Conservation (phyloP, 2,888 invertebrate species). For the Epinotia bilunana region DNA sequence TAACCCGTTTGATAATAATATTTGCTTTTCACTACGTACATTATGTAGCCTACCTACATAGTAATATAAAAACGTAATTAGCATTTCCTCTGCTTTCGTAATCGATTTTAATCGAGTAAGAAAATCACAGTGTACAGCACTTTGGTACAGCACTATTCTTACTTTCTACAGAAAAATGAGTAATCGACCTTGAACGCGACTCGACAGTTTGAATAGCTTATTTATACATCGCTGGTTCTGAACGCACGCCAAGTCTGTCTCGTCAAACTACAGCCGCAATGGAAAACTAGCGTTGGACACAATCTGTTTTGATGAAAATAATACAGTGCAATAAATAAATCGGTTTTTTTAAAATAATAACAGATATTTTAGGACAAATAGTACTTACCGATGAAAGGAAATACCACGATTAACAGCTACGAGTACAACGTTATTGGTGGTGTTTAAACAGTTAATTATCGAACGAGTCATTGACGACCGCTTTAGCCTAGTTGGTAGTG, state of each 20-base stretch:
- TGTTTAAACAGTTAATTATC: slow-evolving; percentile 15
- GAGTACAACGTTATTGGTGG: not conserved
- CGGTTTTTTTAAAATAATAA: slow-evolving; percentile 1
- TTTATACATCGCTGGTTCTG: slow-evolving; percentile 8
- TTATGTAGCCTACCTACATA: too few relatives aligned
- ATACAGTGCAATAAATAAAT: not conserved
- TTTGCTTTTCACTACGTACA: too few relatives aligned
- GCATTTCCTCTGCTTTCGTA: too few relatives aligned
- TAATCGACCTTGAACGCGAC: not conserved
- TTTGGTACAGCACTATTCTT: slow-evolving; percentile 26
- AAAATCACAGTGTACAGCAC: slow-evolving; percentile 26
- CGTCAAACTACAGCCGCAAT: not conserved
- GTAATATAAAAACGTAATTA: too few relatives aligned
- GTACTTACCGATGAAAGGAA: slow-evolving; percentile 21
- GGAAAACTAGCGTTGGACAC: slow-evolving; percentile 15
- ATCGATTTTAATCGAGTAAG: not conserved
- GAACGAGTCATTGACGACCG: too few relatives aligned
- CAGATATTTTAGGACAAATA: not conserved
- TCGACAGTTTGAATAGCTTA: slow-evolving; percentile 13
- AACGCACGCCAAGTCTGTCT: not conserved
- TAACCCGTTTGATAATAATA: too few relatives aligned
- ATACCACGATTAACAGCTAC: slow-evolving; percentile 7
- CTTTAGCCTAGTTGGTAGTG: too few relatives aligned
- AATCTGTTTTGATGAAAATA: not conserved
- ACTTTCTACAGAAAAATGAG: slow-evolving; percentile 15